Evolutionary conservation across 2,888 invertebrate species (phyloP).

Genomic region (Aphidoletes aphidimyza): DNA sequence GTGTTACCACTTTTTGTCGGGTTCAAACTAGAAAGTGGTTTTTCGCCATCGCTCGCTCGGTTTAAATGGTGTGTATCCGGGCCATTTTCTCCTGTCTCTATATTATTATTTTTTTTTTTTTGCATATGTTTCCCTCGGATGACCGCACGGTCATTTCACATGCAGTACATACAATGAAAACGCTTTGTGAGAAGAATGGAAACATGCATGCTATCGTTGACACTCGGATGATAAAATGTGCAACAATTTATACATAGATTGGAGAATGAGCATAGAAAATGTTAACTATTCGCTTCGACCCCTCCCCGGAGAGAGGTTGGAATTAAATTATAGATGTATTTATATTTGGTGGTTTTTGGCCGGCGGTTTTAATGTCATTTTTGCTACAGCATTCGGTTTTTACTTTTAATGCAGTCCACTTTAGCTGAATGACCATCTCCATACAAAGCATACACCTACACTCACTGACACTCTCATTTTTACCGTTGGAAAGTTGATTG

Average conservation of each 20-base stretch:
- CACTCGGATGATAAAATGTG: not conserved
- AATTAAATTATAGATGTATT: slow-evolving; percentile 19
- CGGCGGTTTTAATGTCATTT: slow-evolving; percentile 5
- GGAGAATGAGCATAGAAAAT: not conserved
- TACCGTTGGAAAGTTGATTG: not conserved
- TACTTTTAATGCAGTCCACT: not conserved
- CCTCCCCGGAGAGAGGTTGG: not conserved
- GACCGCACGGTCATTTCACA: too few species aligned
- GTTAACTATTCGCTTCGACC: too few species aligned
- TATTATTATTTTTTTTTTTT: too few species aligned
- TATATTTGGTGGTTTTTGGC: not conserved
- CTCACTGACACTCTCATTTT: too few species aligned
- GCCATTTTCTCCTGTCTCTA: too few species aligned
- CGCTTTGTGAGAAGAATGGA: not conserved
- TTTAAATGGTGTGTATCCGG: not conserved
- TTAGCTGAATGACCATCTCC: too few species aligned
- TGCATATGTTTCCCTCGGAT: too few species aligned
- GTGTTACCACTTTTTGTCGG: not conserved
- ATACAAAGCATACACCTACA: too few species aligned
- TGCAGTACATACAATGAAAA: not conserved
- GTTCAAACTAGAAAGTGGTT: not conserved
- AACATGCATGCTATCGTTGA: not conserved
- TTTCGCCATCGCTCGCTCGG: not conserved
- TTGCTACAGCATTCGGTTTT: not conserved
- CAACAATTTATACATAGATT: not conserved